Evolutionary conservation across 2,888 invertebrate species (phyloP).

Genomic region (Bedellia somnulentella): DNA sequence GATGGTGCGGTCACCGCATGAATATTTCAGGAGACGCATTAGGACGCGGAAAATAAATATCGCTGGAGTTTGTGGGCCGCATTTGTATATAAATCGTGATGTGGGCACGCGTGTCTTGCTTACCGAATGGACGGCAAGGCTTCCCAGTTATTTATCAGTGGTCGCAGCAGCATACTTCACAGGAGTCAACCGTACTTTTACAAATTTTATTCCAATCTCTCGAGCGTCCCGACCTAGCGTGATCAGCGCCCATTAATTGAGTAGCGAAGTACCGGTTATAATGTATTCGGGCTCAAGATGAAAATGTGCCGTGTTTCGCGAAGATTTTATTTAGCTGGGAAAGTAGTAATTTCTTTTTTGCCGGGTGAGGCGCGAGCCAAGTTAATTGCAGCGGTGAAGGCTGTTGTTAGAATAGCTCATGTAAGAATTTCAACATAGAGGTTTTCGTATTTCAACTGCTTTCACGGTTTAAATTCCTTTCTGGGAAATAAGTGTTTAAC

Average conservation of each 20-base stretch:
- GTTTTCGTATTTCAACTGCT: no score
- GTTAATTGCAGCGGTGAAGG: no score
- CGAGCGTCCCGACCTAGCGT: no score
- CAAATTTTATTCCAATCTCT: no score
- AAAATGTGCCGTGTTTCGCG: constrained; percentile 2
- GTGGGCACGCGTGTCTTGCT: constrained; percentile 34
- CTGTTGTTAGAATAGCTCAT: no score
- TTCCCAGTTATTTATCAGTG: constrained; percentile 33
- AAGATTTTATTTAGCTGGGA: constrained; percentile 2
- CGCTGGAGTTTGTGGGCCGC: constrained; percentile 43
- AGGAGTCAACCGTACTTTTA: no score
- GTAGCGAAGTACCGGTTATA: constrained; percentile 1
- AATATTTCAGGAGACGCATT: constrained; percentile 55
- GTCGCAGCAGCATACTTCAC: no score
- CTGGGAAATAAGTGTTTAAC: no score
- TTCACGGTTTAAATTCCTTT: no score
- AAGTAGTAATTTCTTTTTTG: constrained; percentile 3
- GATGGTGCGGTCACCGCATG: constrained; percentile 47
- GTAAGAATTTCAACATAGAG: no score
- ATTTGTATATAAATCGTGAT: constrained; percentile 53
- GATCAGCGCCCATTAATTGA: constrained; percentile 1
- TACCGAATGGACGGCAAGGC: constrained; percentile 24
- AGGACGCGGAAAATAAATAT: constrained; percentile 54
- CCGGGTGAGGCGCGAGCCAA: no score
- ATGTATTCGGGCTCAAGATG: constrained; percentile 5